Evolutionary conservation across 2,888 invertebrate species (phyloP), one percentile per base, ranked within the genome.

Genomic region (Microplitis manilae): DNA sequence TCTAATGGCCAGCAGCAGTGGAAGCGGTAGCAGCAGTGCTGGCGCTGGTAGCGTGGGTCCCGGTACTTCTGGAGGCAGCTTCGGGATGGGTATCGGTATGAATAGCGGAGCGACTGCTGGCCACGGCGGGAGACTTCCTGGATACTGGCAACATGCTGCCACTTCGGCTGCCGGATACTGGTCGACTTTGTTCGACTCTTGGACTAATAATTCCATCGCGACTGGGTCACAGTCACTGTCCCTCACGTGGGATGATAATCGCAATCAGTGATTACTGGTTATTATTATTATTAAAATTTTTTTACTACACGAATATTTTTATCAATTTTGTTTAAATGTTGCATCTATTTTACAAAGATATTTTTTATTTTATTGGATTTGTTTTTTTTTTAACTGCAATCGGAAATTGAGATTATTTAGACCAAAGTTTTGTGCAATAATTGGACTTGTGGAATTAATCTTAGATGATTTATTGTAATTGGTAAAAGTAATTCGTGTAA

Each of bases 151-250:
- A 71, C 89, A 89, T 74, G 88, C 88, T 17, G 84, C 85, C 0
- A 85, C 88, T 4, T 83, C 88, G 0, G 86, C 89, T 4, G 84
- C 86, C 0, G 87, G 87, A 0, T 89, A 89, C 73, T 89, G 90
- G 88, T 88, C 90, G 0, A 87, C 89, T n/a, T 76, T 90, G 7
- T 87, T 90, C 79, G 90, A 90, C 77, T 86, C 87, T 6, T 90
- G 90, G 90, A 85, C 89, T 68, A 86, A 87, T 64, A 86, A 86
- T 38, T 83, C 88, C 6, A 87, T 89, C n/a, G 84, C 86, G 15
- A 82, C 85, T 67, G 83, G 84, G 4, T 84, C 88, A 20, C 89
- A 89, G 73, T 84, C 87, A 1, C 80, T 88, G 4, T 83, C 88
- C 4, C 84, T 89, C 67, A 83, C 86, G 17, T 84, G 87, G 76